Percentiles rank a stretch among this genome's conserved stretches.
phyloP scores from a whole-genome alignment of 2,797 vertebrate genomes.

The Mus minutoides region DNA sequence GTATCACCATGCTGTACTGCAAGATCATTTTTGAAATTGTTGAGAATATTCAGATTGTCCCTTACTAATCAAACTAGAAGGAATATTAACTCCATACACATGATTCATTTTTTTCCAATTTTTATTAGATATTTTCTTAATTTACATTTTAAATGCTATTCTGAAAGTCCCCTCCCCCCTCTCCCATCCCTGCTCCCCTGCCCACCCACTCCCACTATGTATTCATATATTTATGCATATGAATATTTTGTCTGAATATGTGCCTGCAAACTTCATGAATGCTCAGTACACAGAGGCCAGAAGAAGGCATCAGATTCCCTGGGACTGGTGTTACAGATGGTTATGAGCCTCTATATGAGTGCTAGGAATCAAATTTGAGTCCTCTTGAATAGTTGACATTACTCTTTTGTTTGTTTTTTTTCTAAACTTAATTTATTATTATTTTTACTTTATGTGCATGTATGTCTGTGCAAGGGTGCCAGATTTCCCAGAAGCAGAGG shows the following conservation, averaged over 20 bases:
- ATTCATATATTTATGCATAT: not conserved
- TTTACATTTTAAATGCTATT: no score
- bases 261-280: not conserved
- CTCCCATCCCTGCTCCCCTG: no score
- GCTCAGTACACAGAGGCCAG: not conserved
- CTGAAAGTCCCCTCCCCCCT: no score
- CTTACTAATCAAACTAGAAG: not conserved
- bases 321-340: not conserved
- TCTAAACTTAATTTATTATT: not conserved
- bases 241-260: not conserved
- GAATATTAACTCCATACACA: rapidly evolving
- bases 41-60: not conserved
- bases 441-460: not conserved
- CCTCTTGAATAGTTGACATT: not conserved
- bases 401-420: not conserved
- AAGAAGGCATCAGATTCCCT: not conserved
- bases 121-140: no score
- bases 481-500: not conserved
- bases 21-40: not conserved
- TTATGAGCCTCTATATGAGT: not conserved
- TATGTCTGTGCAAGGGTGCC: not conserved
- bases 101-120: not conserved
- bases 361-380: not conserved
- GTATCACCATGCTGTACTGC: not conserved
- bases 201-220: no score